phyloP scores from a whole-genome alignment of 1,140 invertebrate species.

The Anoplophora glabripennis region DNA sequence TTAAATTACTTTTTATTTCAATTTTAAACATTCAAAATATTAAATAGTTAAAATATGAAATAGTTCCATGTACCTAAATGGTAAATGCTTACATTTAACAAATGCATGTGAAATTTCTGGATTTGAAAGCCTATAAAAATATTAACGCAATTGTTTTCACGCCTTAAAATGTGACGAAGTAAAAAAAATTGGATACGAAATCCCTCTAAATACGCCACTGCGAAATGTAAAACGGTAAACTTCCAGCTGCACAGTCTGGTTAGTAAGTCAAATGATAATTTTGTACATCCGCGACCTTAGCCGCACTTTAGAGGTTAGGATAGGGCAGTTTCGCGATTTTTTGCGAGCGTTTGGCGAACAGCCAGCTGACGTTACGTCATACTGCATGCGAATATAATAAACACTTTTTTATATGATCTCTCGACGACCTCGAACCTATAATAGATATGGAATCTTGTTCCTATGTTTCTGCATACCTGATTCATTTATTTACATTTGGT shows the following conservation, averaged over 20 bases:
- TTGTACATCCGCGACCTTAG: constrained; percentile 22
- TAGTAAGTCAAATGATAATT: constrained; percentile 8
- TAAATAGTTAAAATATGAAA: too few relatives aligned
- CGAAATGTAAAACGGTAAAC: neutral
- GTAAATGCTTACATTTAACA: too few relatives aligned
- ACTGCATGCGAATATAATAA: constrained; percentile 28
- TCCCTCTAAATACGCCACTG: neutral
- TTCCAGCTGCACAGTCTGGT: neutral
- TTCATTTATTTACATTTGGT: too few relatives aligned
- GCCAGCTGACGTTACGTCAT: constrained; percentile 29
- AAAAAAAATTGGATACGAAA: too few relatives aligned
- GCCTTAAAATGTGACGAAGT: too few relatives aligned
- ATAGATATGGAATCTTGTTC: constrained; percentile 15
- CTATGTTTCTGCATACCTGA: neutral
- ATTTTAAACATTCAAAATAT: too few relatives aligned
- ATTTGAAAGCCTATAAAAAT: too few relatives aligned
- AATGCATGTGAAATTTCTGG: too few relatives aligned
- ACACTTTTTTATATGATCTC: constrained; percentile 27
- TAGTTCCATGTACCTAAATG: too few relatives aligned
- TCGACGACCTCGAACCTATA: constrained; percentile 23
- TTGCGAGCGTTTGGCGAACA: constrained; percentile 22
- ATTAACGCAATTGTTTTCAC: too few relatives aligned
- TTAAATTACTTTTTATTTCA: too few relatives aligned
- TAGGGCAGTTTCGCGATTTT: constrained; percentile 35
- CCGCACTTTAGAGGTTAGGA: constrained; percentile 26